A percentile compares a stretch with the other conserved stretches of the same genome.
Conservation (phyloP, 2,888 invertebrate genomes). For the Drosophila limbata region DNA sequence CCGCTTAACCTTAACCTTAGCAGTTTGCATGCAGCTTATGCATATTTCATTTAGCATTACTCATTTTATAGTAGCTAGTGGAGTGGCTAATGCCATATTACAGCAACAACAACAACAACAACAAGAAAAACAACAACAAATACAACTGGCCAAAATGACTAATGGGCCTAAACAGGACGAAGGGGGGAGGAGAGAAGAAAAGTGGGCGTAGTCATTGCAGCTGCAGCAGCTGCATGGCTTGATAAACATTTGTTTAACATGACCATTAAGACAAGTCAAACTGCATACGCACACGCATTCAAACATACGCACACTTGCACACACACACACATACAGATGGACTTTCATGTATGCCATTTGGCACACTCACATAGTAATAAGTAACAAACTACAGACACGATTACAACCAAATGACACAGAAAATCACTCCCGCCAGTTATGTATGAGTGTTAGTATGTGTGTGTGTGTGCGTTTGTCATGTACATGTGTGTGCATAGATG, state of each 20-base stretch:
- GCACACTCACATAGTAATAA: conserved; percentile 73
- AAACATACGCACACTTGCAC: conserved; percentile 59
- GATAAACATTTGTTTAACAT: conserved; percentile 83
- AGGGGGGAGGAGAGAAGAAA: not conserved
- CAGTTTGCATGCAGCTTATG: conserved; percentile 55
- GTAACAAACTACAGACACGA: conserved; percentile 83
- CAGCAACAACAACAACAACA: conserved; percentile 44
- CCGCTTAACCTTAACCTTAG: conserved; percentile 78
- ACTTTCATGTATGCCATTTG: conserved; percentile 41
- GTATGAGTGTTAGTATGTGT: conserved; percentile 24
- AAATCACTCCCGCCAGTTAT: conserved; percentile 75
- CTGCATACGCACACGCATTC: conserved; percentile 66
- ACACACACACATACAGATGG: conserved; percentile 27
- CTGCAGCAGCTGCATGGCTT: conserved; percentile 77
- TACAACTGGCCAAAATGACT: conserved; percentile 67
- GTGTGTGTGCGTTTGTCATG: conserved; percentile 7
- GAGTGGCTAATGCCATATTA: conserved; percentile 58
- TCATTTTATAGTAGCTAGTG: conserved; percentile 37
- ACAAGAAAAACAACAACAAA: conserved; percentile 23
- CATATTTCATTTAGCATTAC: conserved; percentile 64
- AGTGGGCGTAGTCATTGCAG: conserved; percentile 35
- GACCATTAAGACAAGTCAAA: conserved; percentile 82
- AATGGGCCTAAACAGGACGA: conserved; percentile 54
- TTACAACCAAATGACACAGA: conserved; percentile 82
- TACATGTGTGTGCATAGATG: conserved; percentile 25